A percentile compares a stretch with the other conserved stretches of the same genome.
Evolutionary conservation across 2,113 vertebrate genomes (phyloP).

Genomic region (Erythrolamprus reginae): DNA sequence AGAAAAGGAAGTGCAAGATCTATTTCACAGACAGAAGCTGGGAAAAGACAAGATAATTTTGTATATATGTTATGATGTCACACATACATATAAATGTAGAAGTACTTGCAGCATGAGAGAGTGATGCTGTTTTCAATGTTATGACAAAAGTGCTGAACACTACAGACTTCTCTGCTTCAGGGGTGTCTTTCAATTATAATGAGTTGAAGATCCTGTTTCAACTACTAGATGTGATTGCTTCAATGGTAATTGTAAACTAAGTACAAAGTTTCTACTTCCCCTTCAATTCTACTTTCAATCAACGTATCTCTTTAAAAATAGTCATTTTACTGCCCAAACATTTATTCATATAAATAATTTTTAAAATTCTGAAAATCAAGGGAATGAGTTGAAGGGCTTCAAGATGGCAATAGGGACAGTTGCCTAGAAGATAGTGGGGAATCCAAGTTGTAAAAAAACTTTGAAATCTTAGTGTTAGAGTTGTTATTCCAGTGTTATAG

Average conservation of each 20-base stretch:
- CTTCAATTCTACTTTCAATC: conserved; percentile 1
- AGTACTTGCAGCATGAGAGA: neutral
- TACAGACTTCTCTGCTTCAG: neutral
- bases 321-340: neutral
- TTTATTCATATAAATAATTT: conserved; percentile 48
- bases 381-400: conserved; percentile 17
- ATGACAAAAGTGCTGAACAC: neutral
- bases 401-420: too few species aligned
- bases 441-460: too few species aligned
- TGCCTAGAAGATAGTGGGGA: too few species aligned
- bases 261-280: conserved; percentile 13
- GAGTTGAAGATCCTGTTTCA: neutral
- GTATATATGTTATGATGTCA: neutral
- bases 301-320: conserved; percentile 33
- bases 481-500: too few species aligned
- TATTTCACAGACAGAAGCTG: too few species aligned
- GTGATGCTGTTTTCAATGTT: neutral
- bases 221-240: neutral
- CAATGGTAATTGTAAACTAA: conserved; percentile 7
- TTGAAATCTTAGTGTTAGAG: too few species aligned
- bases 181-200: neutral
- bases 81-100: neutral
- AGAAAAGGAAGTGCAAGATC: too few species aligned
- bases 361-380: conserved; percentile 14
- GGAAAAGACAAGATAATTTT: too few species aligned